phyloP scores from a whole-genome alignment of 1,140 invertebrate genomes.

The Plectrocnemia conspersa region DNA sequence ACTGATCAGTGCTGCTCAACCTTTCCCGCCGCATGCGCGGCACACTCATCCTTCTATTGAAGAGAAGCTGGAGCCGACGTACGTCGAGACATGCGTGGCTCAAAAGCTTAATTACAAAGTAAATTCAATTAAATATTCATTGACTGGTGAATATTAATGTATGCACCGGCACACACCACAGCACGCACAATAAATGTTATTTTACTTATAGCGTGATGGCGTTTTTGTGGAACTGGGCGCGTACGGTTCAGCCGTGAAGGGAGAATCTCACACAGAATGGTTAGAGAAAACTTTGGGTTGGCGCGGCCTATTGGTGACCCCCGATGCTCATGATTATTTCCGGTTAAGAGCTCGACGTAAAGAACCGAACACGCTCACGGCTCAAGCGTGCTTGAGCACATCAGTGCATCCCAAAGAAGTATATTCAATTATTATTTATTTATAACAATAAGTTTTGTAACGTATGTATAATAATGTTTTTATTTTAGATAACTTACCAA shows the following conservation, averaged over 20 bases:
- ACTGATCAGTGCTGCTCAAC: slow-evolving; percentile 39
- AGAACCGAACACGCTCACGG: slow-evolving; percentile 54
- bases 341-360: slow-evolving; percentile 54
- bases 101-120: slow-evolving; percentile 46
- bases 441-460: background rate
- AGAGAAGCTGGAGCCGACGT: slow-evolving; percentile 23
- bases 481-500: slow-evolving; percentile 33
- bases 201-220: slow-evolving; percentile 51
- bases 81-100: slow-evolving; percentile 39
- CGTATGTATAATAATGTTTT: background rate
- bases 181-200: too few relatives aligned
- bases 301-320: slow-evolving; percentile 69
- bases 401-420: slow-evolving; percentile 70
- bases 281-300: slow-evolving; percentile 66
- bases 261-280: slow-evolving; percentile 60
- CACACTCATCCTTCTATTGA: slow-evolving; percentile 8
- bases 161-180: too few relatives aligned
- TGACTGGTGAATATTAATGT: too few relatives aligned
- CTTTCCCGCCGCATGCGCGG: slow-evolving; percentile 40
- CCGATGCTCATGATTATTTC: slow-evolving; percentile 66
- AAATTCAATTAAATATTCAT: slow-evolving; percentile 25
- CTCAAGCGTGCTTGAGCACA: slow-evolving; percentile 70
- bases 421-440: slow-evolving; percentile 28
- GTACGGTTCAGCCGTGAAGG: slow-evolving; percentile 40
- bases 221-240: slow-evolving; percentile 61